Base-by-base conservation (phyloP, 92 coral and sea anemone genomes). In the Epizoanthus rinbou region DNA sequence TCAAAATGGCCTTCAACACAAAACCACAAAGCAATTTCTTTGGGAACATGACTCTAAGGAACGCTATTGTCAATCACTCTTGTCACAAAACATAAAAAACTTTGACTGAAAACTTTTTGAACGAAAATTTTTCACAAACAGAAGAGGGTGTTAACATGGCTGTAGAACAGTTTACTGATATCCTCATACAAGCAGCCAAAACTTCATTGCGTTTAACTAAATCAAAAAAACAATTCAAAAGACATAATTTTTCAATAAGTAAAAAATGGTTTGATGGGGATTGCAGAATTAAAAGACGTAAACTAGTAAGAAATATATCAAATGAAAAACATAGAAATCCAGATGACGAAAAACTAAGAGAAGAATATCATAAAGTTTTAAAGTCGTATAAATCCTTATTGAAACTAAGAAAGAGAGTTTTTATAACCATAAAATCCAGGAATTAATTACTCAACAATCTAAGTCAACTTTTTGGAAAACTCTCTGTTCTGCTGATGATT, bases 341-440 rank as follows among this genome's bases (percentile, higher is more conserved):
- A 33, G 74, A 41, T 71, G 76, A 45, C 47, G 57, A 71, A 71
- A 71, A 71, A 56, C 76, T 45, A n/a, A 41, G 76, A 71, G 76
- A 71, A 71, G 25, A 71, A 43, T 28, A 28, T 28, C 31, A 28
- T 28, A 62, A 62, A 71, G 76, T 41, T 43, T 71, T 71, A 39
- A 71, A 71, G 57, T 71, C 76, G 76, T 71, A 71, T 18, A 73
- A 52, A 71, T 50, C 62, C 62, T 73, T 73, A 73, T 21, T 73
- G 78, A 73, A 73, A 73, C 78, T 73, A 47, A 47, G 78, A 73
- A 73, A 73, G 39, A 73, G 78, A 73, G 78, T 19, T 23, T 71
- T 71, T 71, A 35, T 69, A 33, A 69, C 53, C 54, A 33, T 35
- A 39, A 69, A 69, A 69, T 69, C 74, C 52, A 69, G 74, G 74